Percentiles rank a stretch among this genome's conserved stretches.
phyloP scores from a whole-genome alignment of 2,113 vertebrate species.

The Nothocercus julius region DNA sequence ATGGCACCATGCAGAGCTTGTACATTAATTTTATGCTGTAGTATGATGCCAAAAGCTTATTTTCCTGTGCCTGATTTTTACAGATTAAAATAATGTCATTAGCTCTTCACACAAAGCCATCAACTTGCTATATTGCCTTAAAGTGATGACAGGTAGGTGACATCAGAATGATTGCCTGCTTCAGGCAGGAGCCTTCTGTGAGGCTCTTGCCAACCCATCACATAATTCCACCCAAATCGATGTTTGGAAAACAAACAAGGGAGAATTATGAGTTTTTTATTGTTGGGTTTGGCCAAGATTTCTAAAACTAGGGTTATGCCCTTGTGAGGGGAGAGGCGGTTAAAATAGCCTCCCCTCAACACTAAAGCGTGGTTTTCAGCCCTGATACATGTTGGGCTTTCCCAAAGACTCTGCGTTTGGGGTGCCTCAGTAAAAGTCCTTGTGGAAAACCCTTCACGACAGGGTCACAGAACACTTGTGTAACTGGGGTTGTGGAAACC shows the following conservation, averaged over 20 bases:
- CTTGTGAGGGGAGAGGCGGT: too few species aligned
- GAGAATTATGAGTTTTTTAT: neutral
- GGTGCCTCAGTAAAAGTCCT: fast-evolving
- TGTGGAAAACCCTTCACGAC: neutral
- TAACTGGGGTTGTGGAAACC: neutral
- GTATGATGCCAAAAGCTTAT: neutral
- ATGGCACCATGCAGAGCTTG: neutral
- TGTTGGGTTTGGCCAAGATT: neutral
- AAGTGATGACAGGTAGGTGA: conserved; percentile 2
- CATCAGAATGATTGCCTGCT: neutral
- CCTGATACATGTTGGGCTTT: neutral
- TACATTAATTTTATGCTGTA: neutral
- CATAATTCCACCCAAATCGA: neutral
- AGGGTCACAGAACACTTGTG: neutral
- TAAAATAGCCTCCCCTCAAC: fast-evolving
- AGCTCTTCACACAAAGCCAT: neutral
- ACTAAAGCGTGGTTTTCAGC: neutral
- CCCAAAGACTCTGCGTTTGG: neutral
- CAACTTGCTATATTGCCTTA: neutral
- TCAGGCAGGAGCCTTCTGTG: neutral
- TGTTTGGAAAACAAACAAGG: neutral
- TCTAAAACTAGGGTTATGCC: neutral
- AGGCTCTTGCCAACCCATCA: neutral
- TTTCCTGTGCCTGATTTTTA: neutral
- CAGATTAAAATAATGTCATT: conserved; percentile 21